phyloP scores from a whole-genome alignment of 2,888 invertebrate genomes.

The Oscheius sp. region DNA sequence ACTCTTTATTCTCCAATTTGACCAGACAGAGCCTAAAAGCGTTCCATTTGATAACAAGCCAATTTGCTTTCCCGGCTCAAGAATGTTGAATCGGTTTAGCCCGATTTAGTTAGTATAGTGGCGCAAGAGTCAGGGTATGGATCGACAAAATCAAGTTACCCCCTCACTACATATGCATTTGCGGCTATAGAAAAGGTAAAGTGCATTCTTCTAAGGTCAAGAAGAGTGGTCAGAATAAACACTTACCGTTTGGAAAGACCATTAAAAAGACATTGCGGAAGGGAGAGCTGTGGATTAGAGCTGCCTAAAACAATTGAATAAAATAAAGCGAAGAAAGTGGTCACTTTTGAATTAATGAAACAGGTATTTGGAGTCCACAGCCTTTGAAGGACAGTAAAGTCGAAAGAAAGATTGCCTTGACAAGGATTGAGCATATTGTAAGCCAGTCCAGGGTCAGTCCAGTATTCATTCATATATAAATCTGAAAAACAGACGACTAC shows the following conservation, averaged over 20 bases:
- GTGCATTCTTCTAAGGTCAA: neutral
- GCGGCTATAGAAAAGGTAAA: conserved; percentile 13
- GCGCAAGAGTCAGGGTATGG: conserved; percentile 21
- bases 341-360: conserved; percentile 68
- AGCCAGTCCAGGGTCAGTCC: conserved; percentile 68
- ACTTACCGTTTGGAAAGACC: conserved; percentile 69
- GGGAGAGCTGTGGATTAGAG: conserved; percentile 68
- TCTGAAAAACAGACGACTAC: conserved; percentile 49
- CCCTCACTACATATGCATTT: conserved; percentile 14
- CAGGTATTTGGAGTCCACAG: conserved; percentile 69
- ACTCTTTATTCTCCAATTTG: conserved; percentile 68
- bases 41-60: neutral
- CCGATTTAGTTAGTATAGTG: conserved; percentile 28
- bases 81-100: neutral
- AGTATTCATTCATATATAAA: conserved; percentile 70
- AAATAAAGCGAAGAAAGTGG: neutral
- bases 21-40: conserved; percentile 67
- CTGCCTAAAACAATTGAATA: conserved; percentile 33
- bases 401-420: conserved; percentile 69
- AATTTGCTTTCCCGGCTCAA: neutral
- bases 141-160: conserved; percentile 25
- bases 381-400: conserved; percentile 64
- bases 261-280: conserved; percentile 70
- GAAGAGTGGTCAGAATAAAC: neutral
- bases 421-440: conserved; percentile 69